Conservation (phyloP, 2,888 invertebrate genomes). For the Stramonita haemastoma region DNA sequence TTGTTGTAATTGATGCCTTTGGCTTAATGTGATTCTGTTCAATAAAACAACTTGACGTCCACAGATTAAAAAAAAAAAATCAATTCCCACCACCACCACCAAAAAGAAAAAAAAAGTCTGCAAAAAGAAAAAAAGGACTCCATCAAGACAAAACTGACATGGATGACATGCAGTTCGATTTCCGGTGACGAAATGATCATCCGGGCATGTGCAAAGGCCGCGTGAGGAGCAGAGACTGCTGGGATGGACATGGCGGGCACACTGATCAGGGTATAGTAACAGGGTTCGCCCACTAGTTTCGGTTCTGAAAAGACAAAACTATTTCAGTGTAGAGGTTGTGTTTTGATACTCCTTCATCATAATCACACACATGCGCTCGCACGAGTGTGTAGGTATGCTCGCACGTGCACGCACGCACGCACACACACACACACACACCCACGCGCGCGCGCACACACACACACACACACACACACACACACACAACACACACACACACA, state of each 20-base stretch:
- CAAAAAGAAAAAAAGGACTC: not conserved
- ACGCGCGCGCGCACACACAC: too few species aligned
- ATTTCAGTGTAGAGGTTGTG: not conserved
- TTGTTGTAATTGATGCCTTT: not conserved
- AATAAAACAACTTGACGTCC: too few species aligned
- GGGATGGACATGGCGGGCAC: slow-evolving; percentile 27
- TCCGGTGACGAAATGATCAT: slow-evolving; percentile 26
- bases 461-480: too few species aligned
- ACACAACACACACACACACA: too few species aligned
- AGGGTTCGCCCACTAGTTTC: slow-evolving; percentile 12
- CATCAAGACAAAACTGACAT: slow-evolving; percentile 19
- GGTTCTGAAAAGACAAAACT: not conserved
- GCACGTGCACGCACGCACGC: not conserved
- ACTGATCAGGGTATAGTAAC: slow-evolving; percentile 31
- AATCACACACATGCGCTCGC: too few species aligned
- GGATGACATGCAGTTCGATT: slow-evolving; percentile 35
- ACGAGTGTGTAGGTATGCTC: too few species aligned
- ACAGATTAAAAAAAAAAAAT: too few species aligned
- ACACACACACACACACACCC: slow-evolving; percentile 12
- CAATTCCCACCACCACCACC: too few species aligned
- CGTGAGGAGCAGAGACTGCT: slow-evolving; percentile 27
- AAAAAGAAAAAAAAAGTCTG: not conserved
- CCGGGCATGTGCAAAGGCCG: slow-evolving; percentile 38
- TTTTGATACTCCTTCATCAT: too few species aligned
- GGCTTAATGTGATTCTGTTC: too few species aligned